Evolutionary conservation across 2,113 vertebrate genomes (phyloP).

Genomic region (Poicephalus meyeri): DNA sequence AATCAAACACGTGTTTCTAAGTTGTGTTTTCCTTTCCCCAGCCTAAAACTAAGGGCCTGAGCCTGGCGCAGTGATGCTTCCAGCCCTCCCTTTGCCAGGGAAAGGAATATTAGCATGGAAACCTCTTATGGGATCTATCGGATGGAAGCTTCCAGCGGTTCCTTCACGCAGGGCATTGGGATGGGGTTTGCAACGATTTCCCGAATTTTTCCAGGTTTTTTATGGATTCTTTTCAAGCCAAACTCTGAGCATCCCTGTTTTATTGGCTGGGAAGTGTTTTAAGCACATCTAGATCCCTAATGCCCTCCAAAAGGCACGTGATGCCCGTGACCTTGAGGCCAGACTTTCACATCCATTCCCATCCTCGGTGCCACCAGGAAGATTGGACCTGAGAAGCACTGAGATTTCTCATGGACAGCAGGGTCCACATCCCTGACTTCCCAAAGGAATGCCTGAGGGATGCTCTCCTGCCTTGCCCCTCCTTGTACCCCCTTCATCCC

Average conservation of each 20-base stretch:
- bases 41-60: background rate
- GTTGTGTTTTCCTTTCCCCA: background rate
- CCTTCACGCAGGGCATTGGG: accelerated
- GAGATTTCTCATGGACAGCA: accelerated
- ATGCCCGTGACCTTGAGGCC: too few relatives aligned
- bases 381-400: accelerated
- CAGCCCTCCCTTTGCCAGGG: background rate
- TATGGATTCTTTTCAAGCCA: background rate
- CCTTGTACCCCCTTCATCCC: accelerated
- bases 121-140: background rate
- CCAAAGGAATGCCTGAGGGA: background rate
- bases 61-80: background rate
- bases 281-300: background rate
- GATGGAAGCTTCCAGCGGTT: background rate
- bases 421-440: background rate
- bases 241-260: background rate
- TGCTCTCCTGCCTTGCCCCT: too few relatives aligned
- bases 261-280: background rate
- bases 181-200: background rate
- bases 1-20: background rate
- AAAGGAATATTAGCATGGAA: background rate
- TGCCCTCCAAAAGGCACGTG: accelerated
- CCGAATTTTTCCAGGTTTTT: accelerated
- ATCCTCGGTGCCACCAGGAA: background rate
- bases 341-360: background rate